Evolutionary conservation across 2,113 vertebrate species (phyloP), one percentile per base, ranked within the genome.

Genomic region (Crocuta crocuta): DNA sequence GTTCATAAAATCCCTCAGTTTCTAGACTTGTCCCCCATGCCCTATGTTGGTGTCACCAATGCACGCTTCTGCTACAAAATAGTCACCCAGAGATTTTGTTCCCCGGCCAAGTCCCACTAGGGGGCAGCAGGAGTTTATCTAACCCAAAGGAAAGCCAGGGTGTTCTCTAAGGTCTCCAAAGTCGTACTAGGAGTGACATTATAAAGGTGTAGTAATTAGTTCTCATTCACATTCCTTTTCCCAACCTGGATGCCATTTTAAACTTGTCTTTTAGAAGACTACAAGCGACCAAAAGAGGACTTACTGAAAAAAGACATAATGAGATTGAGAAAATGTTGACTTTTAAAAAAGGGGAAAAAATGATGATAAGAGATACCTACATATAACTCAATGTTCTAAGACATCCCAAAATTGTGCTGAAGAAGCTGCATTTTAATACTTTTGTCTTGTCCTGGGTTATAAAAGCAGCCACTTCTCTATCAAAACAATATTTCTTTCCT

Each of bases 41-140:
- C 35, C 6, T 45, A 3, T 5, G 9, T n/a, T 63, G 24, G 10
- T 84, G 10, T 66, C 68, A 26, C 79, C 53, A 63, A 26, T 1
- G 4, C 58, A 48, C 1, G 9, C 8, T 35, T 79, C 23, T 28
- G 33, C 35, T 26, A 74, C n/a, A 43, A 94, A 93, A 61, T 48
- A 78, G 61, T 81, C 68, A 76, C 28, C 58, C 58, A 16, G 6
- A 85, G 31, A 65, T 35, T 91, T 89, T 55, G 11, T n/a, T 79
- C 31, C 93, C 53, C 43, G 45, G 50, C 16, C 70, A 74, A 26
- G 17, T 73, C 55, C 88, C 97, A 97, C 96, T 89, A 97, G 97
- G 97, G 96, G 97, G 97, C 95, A 98, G 97, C 94, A 96, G 70
- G 50, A 65, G 17, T 92, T 96, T 97, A 83, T 76, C 95, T 71